These are phyloP conservation scores for Subacronicta megacephala DNA, from an alignment of 2,888 invertebrate species.

Conservation along the genomic window DNA sequence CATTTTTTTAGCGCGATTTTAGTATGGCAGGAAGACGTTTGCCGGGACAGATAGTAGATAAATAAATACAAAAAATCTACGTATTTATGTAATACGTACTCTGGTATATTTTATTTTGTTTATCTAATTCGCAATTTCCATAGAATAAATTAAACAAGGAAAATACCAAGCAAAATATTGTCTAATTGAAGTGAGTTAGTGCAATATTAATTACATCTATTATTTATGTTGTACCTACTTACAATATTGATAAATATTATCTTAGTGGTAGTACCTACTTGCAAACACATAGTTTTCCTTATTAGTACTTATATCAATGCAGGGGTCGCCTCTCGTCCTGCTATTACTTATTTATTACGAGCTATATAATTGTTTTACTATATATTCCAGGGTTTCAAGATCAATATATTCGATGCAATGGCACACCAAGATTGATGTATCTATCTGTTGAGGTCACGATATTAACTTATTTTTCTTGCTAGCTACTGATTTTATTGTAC, in stretches of 20 bases:
- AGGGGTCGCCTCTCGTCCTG: constrained; percentile 63
- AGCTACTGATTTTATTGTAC: too few species aligned
- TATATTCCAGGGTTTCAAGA: background rate
- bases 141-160: constrained; percentile 24
- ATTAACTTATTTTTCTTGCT: too few species aligned
- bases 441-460: background rate
- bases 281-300: constrained; percentile 71
- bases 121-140: constrained; percentile 5
- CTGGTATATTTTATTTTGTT: constrained; percentile 4
- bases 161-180: constrained; percentile 28
- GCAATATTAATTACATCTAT: constrained; percentile 28
- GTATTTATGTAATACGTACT: too few species aligned
- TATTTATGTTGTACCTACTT: constrained; percentile 21
- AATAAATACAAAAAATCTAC: too few species aligned
- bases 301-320: constrained; percentile 72
- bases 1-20: too few species aligned
- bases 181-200: constrained; percentile 25
- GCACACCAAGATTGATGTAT: too few species aligned
- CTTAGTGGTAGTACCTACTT: constrained; percentile 48
- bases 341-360: constrained; percentile 44
- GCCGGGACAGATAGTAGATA: too few species aligned
- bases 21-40: too few species aligned
- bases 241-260: constrained; percentile 40
- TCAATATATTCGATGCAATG: constrained; percentile 10
- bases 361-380: constrained; percentile 43